Base-by-base conservation (phyloP, 2,797 vertebrate species). In the Galago senegalensis region DNA sequence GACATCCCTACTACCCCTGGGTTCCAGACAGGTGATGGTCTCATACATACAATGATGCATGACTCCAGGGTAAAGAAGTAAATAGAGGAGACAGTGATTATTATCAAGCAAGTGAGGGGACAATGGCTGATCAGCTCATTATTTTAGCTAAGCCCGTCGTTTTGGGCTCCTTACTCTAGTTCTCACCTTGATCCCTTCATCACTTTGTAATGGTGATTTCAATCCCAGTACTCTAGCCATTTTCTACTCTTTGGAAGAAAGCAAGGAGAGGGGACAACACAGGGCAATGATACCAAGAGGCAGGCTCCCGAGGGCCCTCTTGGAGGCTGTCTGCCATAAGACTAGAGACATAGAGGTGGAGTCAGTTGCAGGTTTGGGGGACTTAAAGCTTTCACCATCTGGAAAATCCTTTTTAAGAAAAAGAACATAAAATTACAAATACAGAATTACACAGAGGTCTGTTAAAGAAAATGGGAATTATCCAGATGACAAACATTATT, bases 381-480 rank as follows among this genome's bases (percentile, higher is more conserved):
- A 10, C 21, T 34, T 34, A 16, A 83, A 79, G 40, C 16, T 92
- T 72, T 86, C 2, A 79, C 21, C 61, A 91, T 82, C 6, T 67
- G 16, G 10, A 37, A 8, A 86, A 81, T 21, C 2, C 25, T 87
- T 93, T 92, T 56, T 31, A 88, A 88, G 17, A 83, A 61, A 96
- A 93, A 89, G 14, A 80, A 96, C 23, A 34, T 12, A 95, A 49
- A 92, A 40, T 81, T 89, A n/a, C 46, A 91, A 81, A 83, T 89
- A 46, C 11, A 95, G 92, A 96, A 70, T 93, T 43, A 93, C 4
- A 23, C 23, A 69, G 34, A 80, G 5, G 9, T 53, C 40, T 56
- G 72, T 81, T 53, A 85, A 92, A 94, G 58, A 90, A 88, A 93
- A 87, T 46, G 60, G 43, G 58, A 12, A 87, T 34, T 85, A n/a